Evolutionary conservation across 35 echinoderm and acorn worm genomes (phyloP).

Genomic region (Strongylocentrotus purpuratus): DNA sequence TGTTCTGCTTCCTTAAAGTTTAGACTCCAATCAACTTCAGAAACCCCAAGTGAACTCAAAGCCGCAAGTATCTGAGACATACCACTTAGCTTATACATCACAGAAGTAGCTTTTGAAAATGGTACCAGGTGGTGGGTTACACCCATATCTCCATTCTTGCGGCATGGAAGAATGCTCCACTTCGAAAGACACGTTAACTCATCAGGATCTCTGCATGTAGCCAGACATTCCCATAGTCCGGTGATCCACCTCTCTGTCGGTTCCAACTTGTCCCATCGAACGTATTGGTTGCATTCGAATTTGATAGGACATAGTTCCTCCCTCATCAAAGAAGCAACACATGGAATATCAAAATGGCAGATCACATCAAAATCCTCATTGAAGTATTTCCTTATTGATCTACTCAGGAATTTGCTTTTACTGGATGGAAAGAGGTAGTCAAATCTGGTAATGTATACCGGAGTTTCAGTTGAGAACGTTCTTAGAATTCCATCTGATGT

Average conservation of each 20-base stretch:
- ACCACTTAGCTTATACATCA: neutral
- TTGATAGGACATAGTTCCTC: neutral
- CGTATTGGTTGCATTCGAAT: neutral
- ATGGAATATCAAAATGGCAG: neutral
- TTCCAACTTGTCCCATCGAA: neutral
- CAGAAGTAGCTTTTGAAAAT: neutral
- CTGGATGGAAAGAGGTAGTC: neutral
- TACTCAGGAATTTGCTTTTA: neutral
- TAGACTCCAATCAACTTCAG: neutral
- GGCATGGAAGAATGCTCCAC: constrained; percentile 17
- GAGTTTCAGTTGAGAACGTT: neutral
- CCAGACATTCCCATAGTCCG: neutral
- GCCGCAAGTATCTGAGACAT: neutral
- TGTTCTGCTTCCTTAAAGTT: neutral
- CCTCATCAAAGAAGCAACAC: neutral
- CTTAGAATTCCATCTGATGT: neutral
- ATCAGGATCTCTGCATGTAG: neutral
- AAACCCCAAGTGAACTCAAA: neutral
- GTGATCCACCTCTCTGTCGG: neutral
- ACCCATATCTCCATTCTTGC: neutral
- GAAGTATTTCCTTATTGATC: neutral
- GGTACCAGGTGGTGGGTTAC: neutral
- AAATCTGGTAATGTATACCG: neutral
- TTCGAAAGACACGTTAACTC: neutral
- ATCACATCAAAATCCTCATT: neutral